phyloP scores from a whole-genome alignment of 2,113 vertebrate genomes.

The Arothron firmamentum region DNA sequence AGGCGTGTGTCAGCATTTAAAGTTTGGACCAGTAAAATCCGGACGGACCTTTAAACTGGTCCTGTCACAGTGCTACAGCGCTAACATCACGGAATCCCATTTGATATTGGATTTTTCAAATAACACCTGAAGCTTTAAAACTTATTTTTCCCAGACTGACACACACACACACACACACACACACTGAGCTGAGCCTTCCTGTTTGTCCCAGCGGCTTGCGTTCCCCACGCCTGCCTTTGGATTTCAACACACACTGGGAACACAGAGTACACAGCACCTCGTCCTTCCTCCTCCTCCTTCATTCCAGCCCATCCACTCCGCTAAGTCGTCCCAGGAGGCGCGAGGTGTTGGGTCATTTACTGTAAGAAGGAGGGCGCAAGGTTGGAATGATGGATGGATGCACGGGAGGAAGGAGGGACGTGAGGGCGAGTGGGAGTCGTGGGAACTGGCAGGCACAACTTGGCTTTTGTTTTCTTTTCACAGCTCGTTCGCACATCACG shows the following conservation, averaged over 20 bases:
- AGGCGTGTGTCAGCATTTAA: too few species aligned
- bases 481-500: slow-evolving; percentile 73
- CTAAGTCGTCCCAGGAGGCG: slow-evolving; percentile 59
- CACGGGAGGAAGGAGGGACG: slow-evolving; percentile 41
- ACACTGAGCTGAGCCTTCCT: neutral
- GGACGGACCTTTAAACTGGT: too few species aligned
- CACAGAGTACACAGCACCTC: slow-evolving; percentile 2
- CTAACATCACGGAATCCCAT: too few species aligned
- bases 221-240: neutral
- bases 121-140: too few species aligned
- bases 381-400: slow-evolving; percentile 52
- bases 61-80: too few species aligned
- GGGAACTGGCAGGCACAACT: slow-evolving; percentile 71
- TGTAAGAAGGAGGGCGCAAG: slow-evolving; percentile 50
- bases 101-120: too few species aligned
- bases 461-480: slow-evolving; percentile 74
- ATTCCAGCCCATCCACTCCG: slow-evolving; percentile 29
- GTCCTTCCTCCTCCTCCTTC: slow-evolving; percentile 2
- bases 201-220: neutral
- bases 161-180: too few species aligned
- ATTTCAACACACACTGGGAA: slow-evolving; percentile 10
- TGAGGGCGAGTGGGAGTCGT: slow-evolving; percentile 52
- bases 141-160: too few species aligned
- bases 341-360: slow-evolving; percentile 73
- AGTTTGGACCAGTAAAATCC: too few species aligned